Base-by-base conservation (phyloP, 37 sponge, comb jelly and placozoan species). In the Petrosia ficiformis region DNA sequence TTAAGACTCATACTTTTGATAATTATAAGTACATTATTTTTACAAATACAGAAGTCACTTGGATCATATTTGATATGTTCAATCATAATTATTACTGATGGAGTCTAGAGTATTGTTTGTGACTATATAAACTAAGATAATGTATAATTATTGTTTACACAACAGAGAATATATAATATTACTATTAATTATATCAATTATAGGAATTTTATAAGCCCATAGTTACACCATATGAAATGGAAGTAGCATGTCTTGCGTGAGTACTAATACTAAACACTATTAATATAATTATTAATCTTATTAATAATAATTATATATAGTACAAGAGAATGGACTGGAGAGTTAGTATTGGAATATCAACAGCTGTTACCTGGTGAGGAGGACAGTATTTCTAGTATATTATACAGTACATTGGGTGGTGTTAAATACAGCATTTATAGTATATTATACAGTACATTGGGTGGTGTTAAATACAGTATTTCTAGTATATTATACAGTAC, bases 221-320 rank as follows among this genome's bases (percentile, higher is more conserved):
- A 30, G 81, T 98, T 29, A 98, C 99, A 37, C 99, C 99, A 0
- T 95, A 68, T 75, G 99, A 98, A 58, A 61, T 94, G 88, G 95
- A 94, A 73, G 54, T 94, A 29, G 95, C 95, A 35, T 94, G 95
- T 78, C 11, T 84, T 4, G 83, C 80, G 95, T 91, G 57, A 69
- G 71, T 25, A 29, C 41, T 10, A 39, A n/a, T 76, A 34, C 14
- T 31, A 39, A 22, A 39, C 0, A 21, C 26, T 59, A 29, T 33
- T 21, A 25, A 11, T 43, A 26, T 19, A 22, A 6, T 42, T 67
- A 57, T 66, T 43, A 25, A 4, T 5, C 58, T 33, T 73, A 36
- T 71, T 66, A 29, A 40, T 63, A 8, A 3, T 68, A 30, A 72
- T 65, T 43, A 22, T 67, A 11, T 76, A 31, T 42, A 94, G 95